phyloP scores from a whole-genome alignment of 2,888 invertebrate species.

The Cactoblastis cactorum region DNA sequence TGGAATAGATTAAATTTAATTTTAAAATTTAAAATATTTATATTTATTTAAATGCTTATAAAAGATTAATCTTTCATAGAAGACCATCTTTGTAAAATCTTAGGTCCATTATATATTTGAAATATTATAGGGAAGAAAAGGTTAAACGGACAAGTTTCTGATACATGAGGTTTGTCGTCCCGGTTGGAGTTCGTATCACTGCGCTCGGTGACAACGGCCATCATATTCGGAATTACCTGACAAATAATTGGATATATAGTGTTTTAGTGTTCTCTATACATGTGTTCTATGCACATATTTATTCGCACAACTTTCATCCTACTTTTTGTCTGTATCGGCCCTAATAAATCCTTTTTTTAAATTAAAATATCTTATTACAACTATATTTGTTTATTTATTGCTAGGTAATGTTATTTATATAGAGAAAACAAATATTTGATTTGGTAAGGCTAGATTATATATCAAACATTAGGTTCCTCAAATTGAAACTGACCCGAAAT shows the following conservation, averaged over 20 bases:
- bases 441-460: too few relatives aligned
- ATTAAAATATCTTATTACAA: too few relatives aligned
- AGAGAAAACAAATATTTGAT: too few relatives aligned
- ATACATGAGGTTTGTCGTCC: constrained; percentile 31
- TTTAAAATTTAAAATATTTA: neutral
- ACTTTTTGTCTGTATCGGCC: too few relatives aligned
- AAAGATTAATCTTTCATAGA: constrained; percentile 1
- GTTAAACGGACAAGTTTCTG: constrained; percentile 33
- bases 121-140: constrained; percentile 16
- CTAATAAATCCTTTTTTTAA: too few relatives aligned
- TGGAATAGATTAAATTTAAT: neutral
- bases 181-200: constrained; percentile 42
- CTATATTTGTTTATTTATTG: too few relatives aligned
- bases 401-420: too few relatives aligned
- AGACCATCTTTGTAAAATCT: neutral
- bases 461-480: too few relatives aligned
- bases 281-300: too few relatives aligned
- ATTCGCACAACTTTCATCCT: too few relatives aligned
- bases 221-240: constrained; percentile 47
- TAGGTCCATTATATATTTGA: constrained; percentile 1
- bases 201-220: constrained; percentile 41
- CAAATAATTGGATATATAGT: constrained; percentile 60
- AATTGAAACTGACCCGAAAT: too few relatives aligned
- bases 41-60: neutral
- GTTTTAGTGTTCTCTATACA: constrained; percentile 20